Evolutionary conservation across 2,797 vertebrate species (phyloP).

Genomic region (Cyprinodon diabolis): DNA sequence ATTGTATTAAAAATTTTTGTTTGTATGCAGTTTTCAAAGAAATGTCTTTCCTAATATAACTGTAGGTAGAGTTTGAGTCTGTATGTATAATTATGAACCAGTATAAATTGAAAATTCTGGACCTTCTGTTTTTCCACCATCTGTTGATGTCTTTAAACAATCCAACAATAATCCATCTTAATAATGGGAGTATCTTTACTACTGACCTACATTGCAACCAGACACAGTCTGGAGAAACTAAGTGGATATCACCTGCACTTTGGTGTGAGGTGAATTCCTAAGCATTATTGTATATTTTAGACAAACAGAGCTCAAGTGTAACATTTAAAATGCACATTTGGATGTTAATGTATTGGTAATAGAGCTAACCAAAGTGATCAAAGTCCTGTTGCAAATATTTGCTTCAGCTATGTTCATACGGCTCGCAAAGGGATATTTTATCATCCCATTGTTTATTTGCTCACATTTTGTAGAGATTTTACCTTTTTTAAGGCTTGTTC

Average conservation of each 20-base stretch:
- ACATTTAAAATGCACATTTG: neutral
- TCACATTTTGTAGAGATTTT: neutral
- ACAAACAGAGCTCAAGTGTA: neutral
- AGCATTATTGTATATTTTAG: neutral
- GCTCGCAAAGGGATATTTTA: neutral
- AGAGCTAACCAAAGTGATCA: neutral
- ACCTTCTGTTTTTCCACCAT: neutral
- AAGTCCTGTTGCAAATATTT: neutral
- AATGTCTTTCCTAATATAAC: neutral
- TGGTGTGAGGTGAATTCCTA: neutral
- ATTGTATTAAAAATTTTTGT: neutral
- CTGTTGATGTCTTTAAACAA: neutral
- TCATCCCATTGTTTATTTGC: neutral
- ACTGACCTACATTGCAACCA: neutral
- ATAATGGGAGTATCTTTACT: neutral
- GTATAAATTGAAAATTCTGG: neutral
- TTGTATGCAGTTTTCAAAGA: neutral
- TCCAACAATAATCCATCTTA: neutral
- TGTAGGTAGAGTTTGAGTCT: neutral
- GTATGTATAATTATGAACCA: neutral
- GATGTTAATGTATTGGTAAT: too few relatives aligned
- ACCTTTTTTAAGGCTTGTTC: neutral
- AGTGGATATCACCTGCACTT: neutral
- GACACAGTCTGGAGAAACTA: neutral
- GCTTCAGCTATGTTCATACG: neutral